Conservation (phyloP, 1,140 invertebrate genomes). For the Solen grandis region DNA sequence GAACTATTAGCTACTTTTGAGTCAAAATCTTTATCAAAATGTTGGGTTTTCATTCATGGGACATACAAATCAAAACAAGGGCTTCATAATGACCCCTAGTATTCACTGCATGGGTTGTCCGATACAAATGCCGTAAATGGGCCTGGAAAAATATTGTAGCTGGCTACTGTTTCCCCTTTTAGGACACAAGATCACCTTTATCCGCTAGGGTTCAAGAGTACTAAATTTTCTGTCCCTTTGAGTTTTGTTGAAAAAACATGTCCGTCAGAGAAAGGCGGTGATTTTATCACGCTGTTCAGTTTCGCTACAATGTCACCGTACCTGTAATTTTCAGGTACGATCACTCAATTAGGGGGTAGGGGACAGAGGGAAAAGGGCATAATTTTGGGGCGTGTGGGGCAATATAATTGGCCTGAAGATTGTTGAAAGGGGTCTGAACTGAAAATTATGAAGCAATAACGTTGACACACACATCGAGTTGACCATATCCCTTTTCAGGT, state of each 20-base stretch:
- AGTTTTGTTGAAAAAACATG: slow-evolving; percentile 5
- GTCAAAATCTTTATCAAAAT: too few species aligned
- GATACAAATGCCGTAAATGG: too few species aligned
- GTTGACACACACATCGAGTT: too few species aligned
- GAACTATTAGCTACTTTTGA: too few species aligned
- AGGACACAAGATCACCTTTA: too few species aligned
- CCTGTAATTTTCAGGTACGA: slow-evolving; percentile 41
- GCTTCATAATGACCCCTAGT: too few species aligned
- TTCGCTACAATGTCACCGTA: slow-evolving; percentile 25
- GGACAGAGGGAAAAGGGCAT: slow-evolving; percentile 10
- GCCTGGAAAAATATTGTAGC: neutral
- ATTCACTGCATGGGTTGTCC: too few species aligned
- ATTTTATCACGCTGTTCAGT: slow-evolving; percentile 19
- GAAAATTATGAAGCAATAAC: slow-evolving; percentile 17
- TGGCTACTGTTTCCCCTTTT: slow-evolving; percentile 1
- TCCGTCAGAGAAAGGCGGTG: neutral
- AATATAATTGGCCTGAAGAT: slow-evolving; percentile 20
- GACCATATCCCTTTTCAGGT: too few species aligned
- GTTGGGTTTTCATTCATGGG: too few species aligned
- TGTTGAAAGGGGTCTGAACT: neutral
- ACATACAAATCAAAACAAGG: too few species aligned
- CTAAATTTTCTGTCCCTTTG: slow-evolving; percentile 32
- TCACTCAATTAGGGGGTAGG: slow-evolving; percentile 39
- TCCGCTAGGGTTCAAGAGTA: slow-evolving; percentile 10
- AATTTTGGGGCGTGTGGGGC: slow-evolving; percentile 6